Evolutionary conservation across 2,113 vertebrate species (phyloP), one percentile per base, ranked within the genome.

Genomic region (Archilochus colubris): DNA sequence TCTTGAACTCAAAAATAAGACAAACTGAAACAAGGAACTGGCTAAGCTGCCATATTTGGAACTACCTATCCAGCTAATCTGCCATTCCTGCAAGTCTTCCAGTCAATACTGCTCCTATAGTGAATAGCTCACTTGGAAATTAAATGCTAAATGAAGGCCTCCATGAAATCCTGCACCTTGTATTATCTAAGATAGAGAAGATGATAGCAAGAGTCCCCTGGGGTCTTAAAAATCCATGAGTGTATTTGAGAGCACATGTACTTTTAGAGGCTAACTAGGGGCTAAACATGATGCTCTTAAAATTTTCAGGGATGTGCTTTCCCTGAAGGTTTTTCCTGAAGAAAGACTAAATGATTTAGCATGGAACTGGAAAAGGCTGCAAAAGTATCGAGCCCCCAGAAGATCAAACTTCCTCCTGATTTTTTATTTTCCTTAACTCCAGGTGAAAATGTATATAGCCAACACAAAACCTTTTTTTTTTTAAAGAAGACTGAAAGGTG

Each of bases 91-190:
- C n/a, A 78, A 83, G 57, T 69, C 54, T 86, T 64, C 22, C 36
- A 91, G 91, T 91, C 93, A 76, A 89, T 94, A 94, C 40, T 82
- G n/a, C 72, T 93, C 62, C 78, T 88, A 86, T 86, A 90, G 25
- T 81, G 73, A 88, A 88, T 11, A 90, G 36, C 40, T 94, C 57
- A 6, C 48, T 95, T 73, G 79, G 73, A 95, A 95, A 88, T 69
- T 21, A 91, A 92, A 86, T 54, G 54, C 69, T 79, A 69, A 91
- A 86, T 61, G 59, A 91, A 89, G 59, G 43, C 88, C 31, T 74
- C 70, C 31, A 31, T 93, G 59, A 88, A 95, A 95, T 67, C 30
- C 68, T 91, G 68, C 61, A 68, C 48, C 72, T 40, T 83, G 48
- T 54, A 88, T 86, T 83, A 91, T 53, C 57, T 74, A 75, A 70